Conservation (phyloP, 2,888 invertebrate genomes). For the Eueremaeus valkanovi region DNA sequence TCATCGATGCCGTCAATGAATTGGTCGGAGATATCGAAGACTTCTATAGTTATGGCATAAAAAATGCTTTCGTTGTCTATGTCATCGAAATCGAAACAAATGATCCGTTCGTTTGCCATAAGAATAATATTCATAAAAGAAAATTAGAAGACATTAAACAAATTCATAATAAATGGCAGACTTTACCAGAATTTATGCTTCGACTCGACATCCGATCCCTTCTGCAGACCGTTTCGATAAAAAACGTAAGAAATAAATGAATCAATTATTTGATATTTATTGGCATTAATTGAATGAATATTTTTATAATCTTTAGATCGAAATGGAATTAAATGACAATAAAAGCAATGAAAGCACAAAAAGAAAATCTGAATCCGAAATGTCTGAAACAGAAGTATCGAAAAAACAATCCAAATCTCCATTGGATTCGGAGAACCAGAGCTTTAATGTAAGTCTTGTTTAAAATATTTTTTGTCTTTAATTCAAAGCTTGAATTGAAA, state of each 20-base stretch:
- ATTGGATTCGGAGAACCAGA: not conserved
- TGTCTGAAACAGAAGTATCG: conserved; percentile 43
- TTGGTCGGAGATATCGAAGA: conserved; percentile 76
- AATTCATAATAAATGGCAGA: conserved; percentile 65
- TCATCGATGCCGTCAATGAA: conserved; percentile 85
- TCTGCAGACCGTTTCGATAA: conserved; percentile 74
- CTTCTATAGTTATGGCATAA: conserved; percentile 80
- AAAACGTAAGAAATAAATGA: too few species aligned
- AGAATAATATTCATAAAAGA: conserved; percentile 79
- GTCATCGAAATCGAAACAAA: conserved; percentile 76
- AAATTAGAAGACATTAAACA: conserved; percentile 70
- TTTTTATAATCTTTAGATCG: conserved; percentile 49
- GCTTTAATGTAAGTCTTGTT: too few species aligned
- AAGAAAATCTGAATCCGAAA: conserved; percentile 47
- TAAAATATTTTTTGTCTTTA: too few species aligned
- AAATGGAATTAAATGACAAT: conserved; percentile 46
- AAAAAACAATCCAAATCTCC: conserved; percentile 48
- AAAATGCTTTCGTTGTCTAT: conserved; percentile 82
- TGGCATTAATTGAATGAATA: conserved; percentile 49
- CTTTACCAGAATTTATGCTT: conserved; percentile 74
- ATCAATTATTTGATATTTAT: conserved; percentile 30
- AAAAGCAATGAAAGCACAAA: conserved; percentile 50
- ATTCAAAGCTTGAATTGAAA: too few species aligned
- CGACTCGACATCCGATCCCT: conserved; percentile 75
- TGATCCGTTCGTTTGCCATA: conserved; percentile 70